Conservation (phyloP, 2,888 invertebrate species). For the Ferdinandea cuprea region DNA sequence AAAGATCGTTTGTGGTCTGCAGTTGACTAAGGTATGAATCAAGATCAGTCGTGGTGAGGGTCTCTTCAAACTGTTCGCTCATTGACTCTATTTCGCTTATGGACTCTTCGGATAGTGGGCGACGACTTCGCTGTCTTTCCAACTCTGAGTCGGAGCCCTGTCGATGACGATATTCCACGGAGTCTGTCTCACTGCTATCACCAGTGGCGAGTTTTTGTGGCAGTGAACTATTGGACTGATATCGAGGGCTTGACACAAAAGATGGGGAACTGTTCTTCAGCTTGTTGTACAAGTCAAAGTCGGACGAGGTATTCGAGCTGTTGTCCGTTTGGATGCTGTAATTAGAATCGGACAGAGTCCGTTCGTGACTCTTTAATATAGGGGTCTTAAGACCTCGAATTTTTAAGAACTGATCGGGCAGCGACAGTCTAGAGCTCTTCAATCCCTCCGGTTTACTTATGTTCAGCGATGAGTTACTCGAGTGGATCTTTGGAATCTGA, state of each 20-base stretch:
- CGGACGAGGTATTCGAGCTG: constrained; percentile 82
- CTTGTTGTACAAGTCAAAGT: constrained; percentile 82
- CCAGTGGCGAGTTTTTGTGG: constrained; percentile 77
- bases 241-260: constrained; percentile 78
- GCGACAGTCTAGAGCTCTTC: constrained; percentile 81
- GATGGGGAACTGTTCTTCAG: constrained; percentile 81
- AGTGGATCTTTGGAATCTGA: constrained; percentile 82
- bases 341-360: constrained; percentile 82
- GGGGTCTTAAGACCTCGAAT: constrained; percentile 76
- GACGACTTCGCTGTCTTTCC: constrained; percentile 87
- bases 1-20: constrained; percentile 84
- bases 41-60: constrained; percentile 85
- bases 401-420: constrained; percentile 82
- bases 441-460: constrained; percentile 79
- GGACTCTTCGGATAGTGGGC: constrained; percentile 90
- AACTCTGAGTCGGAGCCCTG: constrained; percentile 83
- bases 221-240: constrained; percentile 80
- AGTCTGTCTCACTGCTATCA: constrained; percentile 82
- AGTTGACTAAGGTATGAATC: constrained; percentile 88
- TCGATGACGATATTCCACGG: constrained; percentile 84
- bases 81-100: constrained; percentile 87
- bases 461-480: constrained; percentile 81
- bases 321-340: constrained; percentile 83
- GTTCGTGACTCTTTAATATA: constrained; percentile 80
- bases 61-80: constrained; percentile 84